These are phyloP conservation scores for Muschampia plurimacula DNA, from an alignment of 2,888 invertebrate species.

Conservation along the genomic window DNA sequence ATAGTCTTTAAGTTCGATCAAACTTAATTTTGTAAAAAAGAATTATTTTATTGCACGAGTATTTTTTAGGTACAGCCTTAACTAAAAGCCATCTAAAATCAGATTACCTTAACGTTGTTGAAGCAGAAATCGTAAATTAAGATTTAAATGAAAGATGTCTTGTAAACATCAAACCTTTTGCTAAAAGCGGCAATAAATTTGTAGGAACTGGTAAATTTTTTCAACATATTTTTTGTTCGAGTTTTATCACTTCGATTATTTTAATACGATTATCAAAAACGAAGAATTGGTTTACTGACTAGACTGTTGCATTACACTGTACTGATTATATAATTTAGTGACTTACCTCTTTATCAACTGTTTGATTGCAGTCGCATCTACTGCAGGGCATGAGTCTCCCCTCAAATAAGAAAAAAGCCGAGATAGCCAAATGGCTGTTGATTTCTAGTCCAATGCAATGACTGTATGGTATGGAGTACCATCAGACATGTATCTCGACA, in stretches of 20 bases:
- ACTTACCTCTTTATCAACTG: no score
- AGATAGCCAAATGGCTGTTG: no score
- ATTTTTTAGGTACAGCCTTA: constrained; percentile 3
- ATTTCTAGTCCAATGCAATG: no score
- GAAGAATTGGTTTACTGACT: no score
- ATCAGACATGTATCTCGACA: no score
- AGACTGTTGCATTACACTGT: neutral
- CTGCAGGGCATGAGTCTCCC: no score
- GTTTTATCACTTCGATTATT: constrained; percentile 37
- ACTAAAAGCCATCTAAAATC: constrained; percentile 54
- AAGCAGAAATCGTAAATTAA: constrained; percentile 77
- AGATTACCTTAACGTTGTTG: constrained; percentile 72
- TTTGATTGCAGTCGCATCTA: no score
- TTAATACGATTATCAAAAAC: no score
- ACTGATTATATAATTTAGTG: no score
- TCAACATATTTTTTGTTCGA: constrained; percentile 34
- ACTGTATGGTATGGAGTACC: no score
- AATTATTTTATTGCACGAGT: neutral
- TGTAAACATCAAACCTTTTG: constrained; percentile 82
- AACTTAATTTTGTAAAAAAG: neutral
- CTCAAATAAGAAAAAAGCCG: no score
- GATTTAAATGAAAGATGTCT: constrained; percentile 80
- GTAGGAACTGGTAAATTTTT: constrained; percentile 48
- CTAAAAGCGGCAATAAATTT: constrained; percentile 80
- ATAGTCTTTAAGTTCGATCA: no score